Percentiles rank a stretch among this genome's conserved stretches.
These are phyloP conservation scores for Rhinopithecus roxellana DNA, from an alignment of 2,113 vertebrate species.

Conservation along the genomic window DNA sequence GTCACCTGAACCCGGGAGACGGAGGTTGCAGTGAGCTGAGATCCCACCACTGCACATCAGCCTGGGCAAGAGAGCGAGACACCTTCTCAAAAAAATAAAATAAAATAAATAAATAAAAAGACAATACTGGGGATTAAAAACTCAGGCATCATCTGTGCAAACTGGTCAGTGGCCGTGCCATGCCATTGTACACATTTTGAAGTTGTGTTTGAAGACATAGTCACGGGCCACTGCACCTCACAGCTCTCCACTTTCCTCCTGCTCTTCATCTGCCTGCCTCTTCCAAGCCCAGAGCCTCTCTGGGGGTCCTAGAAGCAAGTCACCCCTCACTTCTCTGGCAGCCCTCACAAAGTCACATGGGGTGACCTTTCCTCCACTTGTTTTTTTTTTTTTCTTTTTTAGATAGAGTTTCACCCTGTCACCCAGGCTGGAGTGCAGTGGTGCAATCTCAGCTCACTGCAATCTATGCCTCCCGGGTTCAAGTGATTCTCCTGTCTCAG, in stretches of 20 bases:
- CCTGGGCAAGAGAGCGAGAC: no score
- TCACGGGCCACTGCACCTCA: no score
- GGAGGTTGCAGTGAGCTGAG: no score
- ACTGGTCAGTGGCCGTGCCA: not conserved
- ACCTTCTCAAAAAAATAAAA: no score
- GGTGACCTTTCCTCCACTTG: not conserved
- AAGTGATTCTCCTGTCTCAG: no score
- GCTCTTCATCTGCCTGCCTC: not conserved
- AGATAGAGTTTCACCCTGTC: no score
- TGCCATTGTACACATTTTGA: accelerated
- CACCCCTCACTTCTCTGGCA: not conserved
- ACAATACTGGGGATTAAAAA: not conserved
- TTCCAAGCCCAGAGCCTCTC: not conserved
- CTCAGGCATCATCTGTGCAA: not conserved
- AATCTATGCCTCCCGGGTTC: no score
- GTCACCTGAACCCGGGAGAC: accelerated
- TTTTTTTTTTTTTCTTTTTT: not conserved
- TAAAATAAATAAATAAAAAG: not conserved
- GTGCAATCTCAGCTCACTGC: no score
- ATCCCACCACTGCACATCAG: no score
- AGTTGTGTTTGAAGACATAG: not conserved
- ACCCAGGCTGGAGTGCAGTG: no score
- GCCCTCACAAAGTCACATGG: no score
- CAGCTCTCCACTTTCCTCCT: accelerated
- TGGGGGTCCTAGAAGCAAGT: not conserved